Evolutionary conservation across 2,113 vertebrate species (phyloP).

Genomic region (Neogobius melanostomus): DNA sequence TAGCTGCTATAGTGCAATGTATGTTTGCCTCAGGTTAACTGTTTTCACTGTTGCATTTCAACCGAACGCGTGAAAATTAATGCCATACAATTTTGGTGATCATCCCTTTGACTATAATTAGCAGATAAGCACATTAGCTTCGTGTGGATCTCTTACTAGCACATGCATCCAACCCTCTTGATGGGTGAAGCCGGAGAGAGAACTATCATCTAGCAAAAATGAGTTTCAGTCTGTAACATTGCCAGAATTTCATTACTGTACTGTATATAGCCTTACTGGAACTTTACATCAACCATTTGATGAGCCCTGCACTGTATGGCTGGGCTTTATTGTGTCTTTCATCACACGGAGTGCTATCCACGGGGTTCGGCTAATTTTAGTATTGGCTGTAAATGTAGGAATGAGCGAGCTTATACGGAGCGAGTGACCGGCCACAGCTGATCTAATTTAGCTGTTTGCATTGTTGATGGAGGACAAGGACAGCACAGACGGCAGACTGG

Average conservation of each 20-base stretch:
- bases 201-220: not conserved
- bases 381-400: conserved; percentile 7
- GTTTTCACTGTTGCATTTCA: too few species aligned
- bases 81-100: not conserved
- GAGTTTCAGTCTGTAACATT: too few species aligned
- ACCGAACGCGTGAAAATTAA: too few species aligned
- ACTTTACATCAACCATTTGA: not conserved
- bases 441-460: conserved; percentile 19
- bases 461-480: conserved; percentile 5
- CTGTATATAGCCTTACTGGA: too few species aligned
- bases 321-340: not conserved
- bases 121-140: not conserved
- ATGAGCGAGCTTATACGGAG: not conserved
- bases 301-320: not conserved
- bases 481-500: conserved; percentile 1
- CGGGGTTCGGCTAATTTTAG: conserved; percentile 10
- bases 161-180: too few species aligned
- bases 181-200: not conserved
- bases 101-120: not conserved
- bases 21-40: too few species aligned
- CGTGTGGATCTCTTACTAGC: too few species aligned
- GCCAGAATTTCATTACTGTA: too few species aligned
- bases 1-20: too few species aligned
- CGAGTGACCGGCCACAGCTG: not conserved
- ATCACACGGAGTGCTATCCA: conserved; percentile 1